A percentile compares a stretch with the other conserved stretches of the same genome.
Evolutionary conservation across 2,888 invertebrate genomes (phyloP).

Genomic region (Drosophila pseudotalamancana): DNA sequence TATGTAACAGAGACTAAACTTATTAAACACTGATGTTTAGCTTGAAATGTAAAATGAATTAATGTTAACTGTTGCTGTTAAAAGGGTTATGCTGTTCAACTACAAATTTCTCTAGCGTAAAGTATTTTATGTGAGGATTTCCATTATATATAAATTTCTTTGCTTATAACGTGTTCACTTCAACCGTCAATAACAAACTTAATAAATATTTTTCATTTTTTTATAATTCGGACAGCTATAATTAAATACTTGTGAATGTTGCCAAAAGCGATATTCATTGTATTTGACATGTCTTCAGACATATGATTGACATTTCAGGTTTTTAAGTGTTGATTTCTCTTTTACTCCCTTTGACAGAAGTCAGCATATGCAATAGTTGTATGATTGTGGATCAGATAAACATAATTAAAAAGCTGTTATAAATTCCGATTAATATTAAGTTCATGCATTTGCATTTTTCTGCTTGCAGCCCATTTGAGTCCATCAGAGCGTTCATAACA

Average conservation of each 20-base stretch:
- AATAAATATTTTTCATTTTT: background rate
- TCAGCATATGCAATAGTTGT: slow-evolving; percentile 4
- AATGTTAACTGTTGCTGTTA: background rate
- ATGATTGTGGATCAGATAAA: slow-evolving; percentile 5
- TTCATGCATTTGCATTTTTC: background rate
- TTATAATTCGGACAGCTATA: background rate
- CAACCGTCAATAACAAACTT: slow-evolving; percentile 19
- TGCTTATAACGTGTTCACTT: slow-evolving; percentile 1
- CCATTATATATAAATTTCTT: background rate
- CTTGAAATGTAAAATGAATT: background rate
- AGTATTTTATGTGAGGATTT: background rate
- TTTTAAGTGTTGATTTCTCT: slow-evolving; percentile 9
- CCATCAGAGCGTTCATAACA: background rate
- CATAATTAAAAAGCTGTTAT: slow-evolving; percentile 6
- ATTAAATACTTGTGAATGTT: slow-evolving; percentile 1
- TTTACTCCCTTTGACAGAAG: slow-evolving; percentile 6
- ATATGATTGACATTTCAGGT: slow-evolving; percentile 1
- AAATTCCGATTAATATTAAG: slow-evolving; percentile 4
- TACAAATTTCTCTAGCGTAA: no score
- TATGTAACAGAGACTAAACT: no score
- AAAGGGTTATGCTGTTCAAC: background rate
- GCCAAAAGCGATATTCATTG: slow-evolving; percentile 13
- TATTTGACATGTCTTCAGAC: slow-evolving; percentile 10
- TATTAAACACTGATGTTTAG: background rate
- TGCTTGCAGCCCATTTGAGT: background rate